Percentiles rank a stretch among this genome's conserved stretches.
Conservation (phyloP, 1,140 invertebrate genomes). For the Sycobia sp. region DNA sequence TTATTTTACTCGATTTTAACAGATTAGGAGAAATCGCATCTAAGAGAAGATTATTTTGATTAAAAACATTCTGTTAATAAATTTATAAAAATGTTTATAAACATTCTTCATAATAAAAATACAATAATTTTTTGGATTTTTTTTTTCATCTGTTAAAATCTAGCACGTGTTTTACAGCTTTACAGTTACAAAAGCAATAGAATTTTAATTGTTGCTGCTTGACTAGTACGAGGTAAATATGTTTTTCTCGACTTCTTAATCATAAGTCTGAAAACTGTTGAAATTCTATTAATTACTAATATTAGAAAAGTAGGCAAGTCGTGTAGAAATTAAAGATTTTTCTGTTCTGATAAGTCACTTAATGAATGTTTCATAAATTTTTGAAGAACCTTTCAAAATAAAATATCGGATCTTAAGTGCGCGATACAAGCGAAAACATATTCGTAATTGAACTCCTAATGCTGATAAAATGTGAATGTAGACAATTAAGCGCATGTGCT, state of each 20-base stretch:
- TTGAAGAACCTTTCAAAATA: background rate
- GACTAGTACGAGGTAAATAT: conserved; percentile 33
- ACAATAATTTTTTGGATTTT: conserved; percentile 4
- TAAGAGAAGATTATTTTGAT: conserved; percentile 8
- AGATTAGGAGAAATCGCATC: conserved; percentile 21
- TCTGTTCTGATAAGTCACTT: background rate
- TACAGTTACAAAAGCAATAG: conserved; percentile 16
- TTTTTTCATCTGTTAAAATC: conserved; percentile 27
- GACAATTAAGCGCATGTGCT: conserved; percentile 32
- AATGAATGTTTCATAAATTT: background rate
- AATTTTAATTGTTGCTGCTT: conserved; percentile 26
- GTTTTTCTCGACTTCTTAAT: conserved; percentile 7
- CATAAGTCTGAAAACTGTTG: conserved; percentile 4
- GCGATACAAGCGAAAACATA: conserved; percentile 5
- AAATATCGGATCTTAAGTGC: background rate
- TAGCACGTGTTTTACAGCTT: too few relatives aligned
- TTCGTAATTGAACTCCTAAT: conserved; percentile 24
- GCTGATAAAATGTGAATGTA: conserved; percentile 22
- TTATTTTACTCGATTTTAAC: conserved; percentile 18
- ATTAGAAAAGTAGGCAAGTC: conserved; percentile 11
- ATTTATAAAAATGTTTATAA: conserved; percentile 11
- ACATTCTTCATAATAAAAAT: conserved; percentile 19
- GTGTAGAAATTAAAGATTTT: conserved; percentile 3
- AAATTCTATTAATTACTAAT: conserved; percentile 19
- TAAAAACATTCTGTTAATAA: conserved; percentile 9